These are phyloP conservation scores for Sicus ferrugineus DNA, from an alignment of 2,888 invertebrate genomes.

Conservation along the genomic window DNA sequence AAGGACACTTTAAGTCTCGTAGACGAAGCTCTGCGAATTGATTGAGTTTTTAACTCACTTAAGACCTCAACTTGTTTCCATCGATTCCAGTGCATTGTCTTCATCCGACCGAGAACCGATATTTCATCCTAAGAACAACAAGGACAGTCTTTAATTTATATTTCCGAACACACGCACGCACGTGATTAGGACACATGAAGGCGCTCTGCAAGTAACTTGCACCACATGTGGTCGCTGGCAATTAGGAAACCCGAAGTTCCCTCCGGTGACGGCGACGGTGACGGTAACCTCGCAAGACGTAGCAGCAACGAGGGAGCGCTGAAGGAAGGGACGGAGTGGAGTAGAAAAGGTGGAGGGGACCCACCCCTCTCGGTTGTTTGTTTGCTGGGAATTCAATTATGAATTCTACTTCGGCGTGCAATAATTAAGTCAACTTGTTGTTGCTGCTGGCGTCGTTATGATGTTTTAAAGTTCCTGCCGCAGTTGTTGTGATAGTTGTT, in stretches of 20 bases:
- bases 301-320: not conserved
- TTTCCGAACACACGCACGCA: not conserved
- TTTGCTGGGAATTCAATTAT: conserved; percentile 44
- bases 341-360: not conserved
- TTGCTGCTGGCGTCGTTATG: not conserved
- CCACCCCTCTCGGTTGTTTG: conserved; percentile 30
- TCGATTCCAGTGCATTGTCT: not conserved
- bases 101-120: not conserved
- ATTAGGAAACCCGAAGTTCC: conserved; percentile 43
- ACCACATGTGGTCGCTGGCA: conserved; percentile 46
- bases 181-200: not conserved
- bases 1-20: too few species aligned
- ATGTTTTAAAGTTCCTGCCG: conserved; percentile 5
- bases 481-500: not conserved
- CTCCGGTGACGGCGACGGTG: too few species aligned
- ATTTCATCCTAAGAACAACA: not conserved
- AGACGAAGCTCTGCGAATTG: not conserved
- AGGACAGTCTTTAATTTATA: conserved; percentile 20
- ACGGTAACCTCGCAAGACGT: not conserved
- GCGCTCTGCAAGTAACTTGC: conserved; percentile 22
- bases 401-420: conserved; percentile 42
- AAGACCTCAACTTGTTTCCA: not conserved
- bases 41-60: not conserved
- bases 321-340: not conserved
- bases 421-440: conserved; percentile 42